Percentiles rank a stretch among this genome's conserved stretches.
Conservation (phyloP, 2,888 invertebrate genomes). For the Orthosia gothica region DNA sequence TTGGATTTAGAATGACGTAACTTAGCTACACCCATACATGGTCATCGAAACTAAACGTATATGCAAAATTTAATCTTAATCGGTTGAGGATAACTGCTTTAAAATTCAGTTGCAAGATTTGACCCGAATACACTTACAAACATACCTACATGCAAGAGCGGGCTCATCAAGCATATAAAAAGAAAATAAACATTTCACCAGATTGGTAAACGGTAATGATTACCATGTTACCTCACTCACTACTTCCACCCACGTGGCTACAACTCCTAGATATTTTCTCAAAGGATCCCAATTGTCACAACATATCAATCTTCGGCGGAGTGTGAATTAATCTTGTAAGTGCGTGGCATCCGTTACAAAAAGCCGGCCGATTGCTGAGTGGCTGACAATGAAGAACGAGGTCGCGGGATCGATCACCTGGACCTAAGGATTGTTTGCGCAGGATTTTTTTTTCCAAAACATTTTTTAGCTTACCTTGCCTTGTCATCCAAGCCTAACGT, state of each 20-base stretch:
- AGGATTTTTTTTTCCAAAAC: not conserved
- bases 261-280: conserved; percentile 10
- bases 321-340: conserved; percentile 76
- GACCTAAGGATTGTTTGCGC: conserved; percentile 41
- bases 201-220: not conserved
- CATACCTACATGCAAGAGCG: too few species aligned
- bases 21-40: too few species aligned
- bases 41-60: too few species aligned
- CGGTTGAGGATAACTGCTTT: too few species aligned
- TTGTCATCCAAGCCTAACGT: too few species aligned
- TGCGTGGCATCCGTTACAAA: conserved; percentile 70
- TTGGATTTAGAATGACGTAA: too few species aligned
- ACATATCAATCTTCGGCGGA: conserved; percentile 69
- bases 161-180: too few species aligned
- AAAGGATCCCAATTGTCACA: conserved; percentile 42
- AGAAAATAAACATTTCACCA: too few species aligned
- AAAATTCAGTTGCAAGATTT: too few species aligned
- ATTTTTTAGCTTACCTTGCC: too few species aligned
- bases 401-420: conserved; percentile 76
- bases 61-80: too few species aligned
- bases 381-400: conserved; percentile 72
- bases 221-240: not conserved
- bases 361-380: conserved; percentile 65
- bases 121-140: too few species aligned
- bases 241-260: conserved; percentile 26